A percentile compares a stretch with the other conserved stretches of the same genome.
Evolutionary conservation across 2,888 invertebrate genomes (phyloP).

Genomic region (Hydropsyche betteni): DNA sequence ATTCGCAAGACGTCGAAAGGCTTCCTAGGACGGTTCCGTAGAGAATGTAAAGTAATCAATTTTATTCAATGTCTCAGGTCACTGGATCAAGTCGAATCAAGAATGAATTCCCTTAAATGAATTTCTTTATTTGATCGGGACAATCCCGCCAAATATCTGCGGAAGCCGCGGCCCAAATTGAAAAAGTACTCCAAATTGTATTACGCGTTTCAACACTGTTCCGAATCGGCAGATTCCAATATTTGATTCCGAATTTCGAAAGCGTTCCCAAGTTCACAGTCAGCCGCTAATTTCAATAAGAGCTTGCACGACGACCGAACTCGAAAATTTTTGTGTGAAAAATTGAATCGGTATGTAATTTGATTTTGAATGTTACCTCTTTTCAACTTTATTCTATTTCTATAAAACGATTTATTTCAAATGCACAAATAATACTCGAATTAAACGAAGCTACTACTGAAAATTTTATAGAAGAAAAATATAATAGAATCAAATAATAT

Average conservation of each 20-base stretch:
- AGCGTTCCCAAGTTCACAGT: too few relatives aligned
- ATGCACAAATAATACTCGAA: too few relatives aligned
- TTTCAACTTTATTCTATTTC: too few relatives aligned
- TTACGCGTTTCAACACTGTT: constrained; percentile 18
- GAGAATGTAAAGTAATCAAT: constrained; percentile 26
- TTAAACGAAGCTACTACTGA: too few relatives aligned
- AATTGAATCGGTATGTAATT: too few relatives aligned
- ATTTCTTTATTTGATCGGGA: constrained; percentile 38
- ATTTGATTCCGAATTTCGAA: constrained; percentile 12
- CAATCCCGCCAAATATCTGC: constrained; percentile 17
- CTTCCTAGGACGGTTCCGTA: background rate
- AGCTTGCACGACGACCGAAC: too few relatives aligned
- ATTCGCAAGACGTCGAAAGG: background rate
- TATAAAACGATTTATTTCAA: too few relatives aligned
- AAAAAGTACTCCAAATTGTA: constrained; percentile 33
- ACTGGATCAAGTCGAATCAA: constrained; percentile 36
- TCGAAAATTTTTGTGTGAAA: too few relatives aligned
- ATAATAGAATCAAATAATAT: too few relatives aligned
- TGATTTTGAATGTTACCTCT: too few relatives aligned
- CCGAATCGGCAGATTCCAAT: constrained; percentile 27
- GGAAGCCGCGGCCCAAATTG: constrained; percentile 29
- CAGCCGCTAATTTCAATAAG: too few relatives aligned
- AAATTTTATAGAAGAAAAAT: too few relatives aligned
- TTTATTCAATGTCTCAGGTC: constrained; percentile 35
- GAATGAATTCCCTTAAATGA: constrained; percentile 34